Evolutionary conservation across 1,140 invertebrate genomes (phyloP), one percentile per base, ranked within the genome.

Genomic region (Macrocentrus cingulum): DNA sequence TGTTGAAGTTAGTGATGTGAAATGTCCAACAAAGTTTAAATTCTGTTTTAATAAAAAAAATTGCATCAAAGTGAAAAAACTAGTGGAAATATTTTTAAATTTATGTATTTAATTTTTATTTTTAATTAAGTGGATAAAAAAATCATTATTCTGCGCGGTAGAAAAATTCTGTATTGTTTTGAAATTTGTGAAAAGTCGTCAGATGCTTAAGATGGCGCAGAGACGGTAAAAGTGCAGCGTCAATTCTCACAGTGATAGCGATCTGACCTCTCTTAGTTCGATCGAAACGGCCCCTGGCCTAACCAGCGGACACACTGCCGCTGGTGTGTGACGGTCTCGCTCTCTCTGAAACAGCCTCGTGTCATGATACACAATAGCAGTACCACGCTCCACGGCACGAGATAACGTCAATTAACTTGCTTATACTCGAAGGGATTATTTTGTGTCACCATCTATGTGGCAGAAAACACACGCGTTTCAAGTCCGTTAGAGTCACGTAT

Each of bases 391-490:
- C 34, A 55, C 61, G 62, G 56, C 63, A 56, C 34, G 59, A 53
- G 69, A 70, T 70, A 69, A 70, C 62, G 64, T 70, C 69, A 62
- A 67, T 70, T 68, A 65, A 32, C 34, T 48, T n/a, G 16, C 11
- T 11, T 16, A 19, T 1, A 7, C n/a, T n/a, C 25, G 5, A 49
- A 34, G 1, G 16, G 16, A 19, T 36, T 37, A 20, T 36, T 6
- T 34, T 48, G 8, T 51, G 29, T 51, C 32, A 36, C 18, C 18
- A 18, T n/a, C n/a, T n/a, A n/a, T n/a, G n/a, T n/a, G 32, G 13
- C 29, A 51, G 32, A 5, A 13, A 29, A 29, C 4, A 29, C 25
- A 9, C 25, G 25, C 4, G 25, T 9, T 29, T 5, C 9, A 29
- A 5, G 9, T n/a, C n/a, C n/a, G n/a, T n/a, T 29, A 29, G 4